These are phyloP conservation scores for Rhegmatorhina hoffmannsi DNA, from an alignment of 2,113 vertebrate species.

Conservation along the genomic window DNA sequence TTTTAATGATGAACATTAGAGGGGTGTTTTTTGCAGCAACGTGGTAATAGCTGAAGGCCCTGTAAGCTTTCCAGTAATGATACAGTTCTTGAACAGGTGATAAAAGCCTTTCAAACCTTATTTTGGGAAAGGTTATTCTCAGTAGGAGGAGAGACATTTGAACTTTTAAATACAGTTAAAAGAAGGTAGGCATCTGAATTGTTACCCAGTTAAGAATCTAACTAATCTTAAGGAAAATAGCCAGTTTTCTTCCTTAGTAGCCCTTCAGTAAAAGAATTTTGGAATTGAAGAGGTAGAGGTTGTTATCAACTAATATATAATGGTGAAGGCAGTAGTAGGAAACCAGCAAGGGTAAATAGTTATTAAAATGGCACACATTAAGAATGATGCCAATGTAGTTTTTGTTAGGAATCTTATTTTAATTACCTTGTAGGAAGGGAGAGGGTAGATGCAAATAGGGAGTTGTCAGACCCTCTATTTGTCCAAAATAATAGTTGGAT, in stretches of 20 bases:
- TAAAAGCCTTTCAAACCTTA: not conserved
- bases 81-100: not conserved
- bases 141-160: not conserved
- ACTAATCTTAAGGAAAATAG: not conserved
- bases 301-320: not conserved
- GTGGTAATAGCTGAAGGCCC: not conserved
- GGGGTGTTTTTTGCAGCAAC: not conserved
- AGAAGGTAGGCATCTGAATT: not conserved
- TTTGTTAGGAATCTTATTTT: not conserved
- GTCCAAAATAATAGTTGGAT: constrained; percentile 22
- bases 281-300: not conserved
- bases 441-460: not conserved
- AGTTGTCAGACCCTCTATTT: not conserved
- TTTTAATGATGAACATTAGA: not conserved
- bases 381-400: not conserved
- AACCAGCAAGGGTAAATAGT: not conserved
- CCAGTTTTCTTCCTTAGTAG: not conserved
- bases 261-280: not conserved
- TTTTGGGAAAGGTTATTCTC: not conserved
- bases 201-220: not conserved
- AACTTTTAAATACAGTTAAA: not conserved
- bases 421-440: not conserved
- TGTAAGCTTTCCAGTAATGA: not conserved
- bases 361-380: not conserved
- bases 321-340: not conserved